Evolutionary conservation across 1,140 invertebrate genomes (phyloP).

Genomic region (Caerostris darwini): DNA sequence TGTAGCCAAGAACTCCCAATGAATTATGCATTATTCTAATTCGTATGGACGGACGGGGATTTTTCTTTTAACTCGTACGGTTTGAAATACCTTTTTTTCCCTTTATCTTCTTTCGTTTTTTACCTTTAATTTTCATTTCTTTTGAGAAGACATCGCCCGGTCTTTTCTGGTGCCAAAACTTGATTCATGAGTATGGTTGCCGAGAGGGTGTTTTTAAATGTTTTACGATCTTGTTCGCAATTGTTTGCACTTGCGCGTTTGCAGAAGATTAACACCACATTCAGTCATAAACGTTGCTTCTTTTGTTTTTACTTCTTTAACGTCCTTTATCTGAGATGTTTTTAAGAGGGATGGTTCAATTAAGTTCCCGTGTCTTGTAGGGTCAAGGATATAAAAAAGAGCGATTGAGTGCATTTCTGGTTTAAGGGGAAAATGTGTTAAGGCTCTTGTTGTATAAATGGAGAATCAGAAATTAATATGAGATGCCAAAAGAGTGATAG

Average conservation of each 20-base stretch:
- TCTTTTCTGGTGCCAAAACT: background rate
- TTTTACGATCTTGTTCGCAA: background rate
- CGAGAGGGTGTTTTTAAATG: background rate
- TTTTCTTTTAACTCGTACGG: background rate
- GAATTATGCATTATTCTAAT: constrained; percentile 33
- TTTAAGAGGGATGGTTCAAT: background rate
- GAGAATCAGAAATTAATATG: too few species aligned
- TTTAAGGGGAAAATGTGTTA: too few species aligned
- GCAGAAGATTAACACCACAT: background rate
- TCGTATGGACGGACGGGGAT: background rate
- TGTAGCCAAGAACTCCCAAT: background rate
- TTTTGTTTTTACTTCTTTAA: background rate
- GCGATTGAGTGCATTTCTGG: too few species aligned
- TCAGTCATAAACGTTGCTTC: background rate
- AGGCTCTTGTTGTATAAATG: too few species aligned
- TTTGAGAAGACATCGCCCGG: background rate
- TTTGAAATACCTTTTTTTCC: background rate
- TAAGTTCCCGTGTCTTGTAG: background rate
- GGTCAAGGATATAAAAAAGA: background rate
- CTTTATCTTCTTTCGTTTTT: background rate
- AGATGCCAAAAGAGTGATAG: too few species aligned
- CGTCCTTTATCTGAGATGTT: background rate
- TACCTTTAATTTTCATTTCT: background rate
- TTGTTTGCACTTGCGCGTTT: constrained; percentile 4
- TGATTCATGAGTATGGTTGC: background rate